Conservation (phyloP, 2,888 invertebrate species). For the Chouioia cunea region DNA sequence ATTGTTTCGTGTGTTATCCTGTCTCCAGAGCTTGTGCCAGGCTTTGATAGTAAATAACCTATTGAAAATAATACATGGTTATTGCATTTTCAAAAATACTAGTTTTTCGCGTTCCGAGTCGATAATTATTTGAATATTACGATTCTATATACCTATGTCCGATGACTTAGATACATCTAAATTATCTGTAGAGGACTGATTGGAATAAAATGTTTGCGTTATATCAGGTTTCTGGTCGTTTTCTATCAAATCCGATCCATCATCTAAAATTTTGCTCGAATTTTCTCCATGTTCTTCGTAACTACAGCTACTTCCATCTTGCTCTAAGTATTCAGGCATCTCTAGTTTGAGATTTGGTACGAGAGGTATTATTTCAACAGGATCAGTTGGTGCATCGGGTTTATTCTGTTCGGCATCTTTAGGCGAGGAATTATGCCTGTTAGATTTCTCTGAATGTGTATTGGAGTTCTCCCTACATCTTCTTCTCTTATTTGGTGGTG, state of each 20-base stretch:
- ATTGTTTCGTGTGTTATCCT: constrained; percentile 65
- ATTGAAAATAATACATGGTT: constrained; percentile 10
- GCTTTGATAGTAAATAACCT: constrained; percentile 68
- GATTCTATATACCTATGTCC: constrained; percentile 63
- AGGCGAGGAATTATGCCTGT: constrained; percentile 53
- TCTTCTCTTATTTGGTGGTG: constrained; percentile 65
- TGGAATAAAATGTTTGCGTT: constrained; percentile 65
- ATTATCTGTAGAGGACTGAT: constrained; percentile 60
- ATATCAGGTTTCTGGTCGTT: constrained; percentile 66
- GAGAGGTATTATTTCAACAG: constrained; percentile 68
- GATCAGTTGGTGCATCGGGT: constrained; percentile 60
- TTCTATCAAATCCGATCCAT: constrained; percentile 59
- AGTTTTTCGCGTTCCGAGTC: not conserved
- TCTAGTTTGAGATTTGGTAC: constrained; percentile 72
- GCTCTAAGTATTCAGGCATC: constrained; percentile 73
- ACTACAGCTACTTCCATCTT: constrained; percentile 68
- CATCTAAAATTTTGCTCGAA: constrained; percentile 62
- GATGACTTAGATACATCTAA: constrained; percentile 61
- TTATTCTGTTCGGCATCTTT: constrained; percentile 60
- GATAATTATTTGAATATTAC: constrained; percentile 18
- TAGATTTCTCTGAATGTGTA: constrained; percentile 59
- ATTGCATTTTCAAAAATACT: constrained; percentile 11
- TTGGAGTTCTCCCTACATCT: constrained; percentile 63
- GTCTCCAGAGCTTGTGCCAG: constrained; percentile 66
- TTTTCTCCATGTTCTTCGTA: constrained; percentile 66